Percentiles rank a stretch among this genome's conserved stretches.
These are phyloP conservation scores for Chitala chitala DNA, from an alignment of 2,113 vertebrate genomes.

Conservation along the genomic window DNA sequence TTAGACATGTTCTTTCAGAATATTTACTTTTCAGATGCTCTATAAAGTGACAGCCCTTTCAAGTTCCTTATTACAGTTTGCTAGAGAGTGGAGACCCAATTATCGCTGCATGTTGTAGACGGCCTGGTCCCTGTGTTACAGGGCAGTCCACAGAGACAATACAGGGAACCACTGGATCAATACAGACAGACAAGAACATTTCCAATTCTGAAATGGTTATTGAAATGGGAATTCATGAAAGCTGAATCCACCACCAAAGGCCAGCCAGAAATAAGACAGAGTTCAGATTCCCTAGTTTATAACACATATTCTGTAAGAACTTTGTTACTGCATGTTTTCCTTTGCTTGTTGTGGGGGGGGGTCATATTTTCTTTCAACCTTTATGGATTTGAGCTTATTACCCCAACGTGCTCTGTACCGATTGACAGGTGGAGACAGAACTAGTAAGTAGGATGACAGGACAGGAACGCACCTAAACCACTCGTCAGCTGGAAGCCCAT, in stretches of 20 bases:
- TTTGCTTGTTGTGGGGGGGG: neutral
- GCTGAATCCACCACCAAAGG: constrained; percentile 21
- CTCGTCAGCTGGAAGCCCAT: neutral
- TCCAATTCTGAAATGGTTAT: constrained; percentile 63
- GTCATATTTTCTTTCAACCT: too few species aligned
- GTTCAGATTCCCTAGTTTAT: neutral
- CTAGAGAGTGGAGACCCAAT: constrained; percentile 65
- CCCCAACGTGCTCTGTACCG: too few species aligned
- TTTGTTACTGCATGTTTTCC: neutral
- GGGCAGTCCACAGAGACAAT: constrained; percentile 60
- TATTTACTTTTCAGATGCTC: constrained; percentile 68
- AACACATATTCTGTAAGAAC: neutral
- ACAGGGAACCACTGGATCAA: constrained; percentile 68
- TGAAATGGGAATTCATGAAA: constrained; percentile 49
- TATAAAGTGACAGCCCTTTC: constrained; percentile 74
- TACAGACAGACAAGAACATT: constrained; percentile 62
- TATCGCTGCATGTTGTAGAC: constrained; percentile 63
- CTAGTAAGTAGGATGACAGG: too few species aligned
- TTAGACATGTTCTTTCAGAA: constrained; percentile 69
- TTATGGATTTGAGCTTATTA: too few species aligned
- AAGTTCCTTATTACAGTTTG: constrained; percentile 73
- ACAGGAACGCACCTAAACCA: too few species aligned
- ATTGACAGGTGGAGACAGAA: too few species aligned
- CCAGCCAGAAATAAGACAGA: constrained; percentile 26
- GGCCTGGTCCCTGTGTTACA: constrained; percentile 59